Percentiles rank a stretch among this genome's conserved stretches.
Evolutionary conservation across 1,140 invertebrate species (phyloP).

Genomic region (Heliconius hewitsoni): DNA sequence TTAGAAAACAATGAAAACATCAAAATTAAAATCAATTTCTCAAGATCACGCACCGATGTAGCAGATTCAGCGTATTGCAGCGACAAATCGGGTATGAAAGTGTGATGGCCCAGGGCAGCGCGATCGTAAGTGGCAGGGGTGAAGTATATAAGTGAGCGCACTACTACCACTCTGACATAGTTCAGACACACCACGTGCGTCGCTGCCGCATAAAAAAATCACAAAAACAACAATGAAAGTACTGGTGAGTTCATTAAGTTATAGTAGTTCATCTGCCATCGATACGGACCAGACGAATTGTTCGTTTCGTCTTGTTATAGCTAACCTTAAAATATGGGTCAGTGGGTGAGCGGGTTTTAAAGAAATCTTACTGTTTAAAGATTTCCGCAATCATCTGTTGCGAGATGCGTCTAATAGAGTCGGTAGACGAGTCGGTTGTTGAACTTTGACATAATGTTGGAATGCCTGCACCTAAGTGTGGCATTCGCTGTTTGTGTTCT

Average conservation of each 20-base stretch:
- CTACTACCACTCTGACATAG: constrained; percentile 76
- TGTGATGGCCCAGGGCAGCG: constrained; percentile 69
- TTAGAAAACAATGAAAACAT: neutral
- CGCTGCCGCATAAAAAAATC: constrained; percentile 50
- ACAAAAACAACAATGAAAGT: constrained; percentile 72
- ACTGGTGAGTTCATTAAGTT: constrained; percentile 68
- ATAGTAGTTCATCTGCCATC: constrained; percentile 32
- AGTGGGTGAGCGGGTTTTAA: constrained; percentile 37
- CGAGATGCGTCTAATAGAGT: constrained; percentile 62
- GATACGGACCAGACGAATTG: constrained; percentile 19
- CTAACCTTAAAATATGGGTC: constrained; percentile 37
- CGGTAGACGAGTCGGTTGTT: constrained; percentile 56
- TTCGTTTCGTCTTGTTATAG: constrained; percentile 9
- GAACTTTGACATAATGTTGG: constrained; percentile 72
- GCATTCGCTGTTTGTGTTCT: constrained; percentile 26
- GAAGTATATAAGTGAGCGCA: constrained; percentile 75
- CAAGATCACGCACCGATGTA: constrained; percentile 24
- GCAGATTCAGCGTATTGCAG: constrained; percentile 60
- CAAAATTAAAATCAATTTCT: constrained; percentile 17
- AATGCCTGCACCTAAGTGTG: constrained; percentile 54
- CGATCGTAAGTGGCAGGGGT: constrained; percentile 75
- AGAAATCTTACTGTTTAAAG: constrained; percentile 42
- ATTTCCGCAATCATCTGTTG: constrained; percentile 60
- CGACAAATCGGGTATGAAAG: constrained; percentile 73
- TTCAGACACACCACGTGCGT: constrained; percentile 71